Evolutionary conservation across 2,888 invertebrate genomes (phyloP), one percentile per base, ranked within the genome.

Genomic region (Folsomia candida): DNA sequence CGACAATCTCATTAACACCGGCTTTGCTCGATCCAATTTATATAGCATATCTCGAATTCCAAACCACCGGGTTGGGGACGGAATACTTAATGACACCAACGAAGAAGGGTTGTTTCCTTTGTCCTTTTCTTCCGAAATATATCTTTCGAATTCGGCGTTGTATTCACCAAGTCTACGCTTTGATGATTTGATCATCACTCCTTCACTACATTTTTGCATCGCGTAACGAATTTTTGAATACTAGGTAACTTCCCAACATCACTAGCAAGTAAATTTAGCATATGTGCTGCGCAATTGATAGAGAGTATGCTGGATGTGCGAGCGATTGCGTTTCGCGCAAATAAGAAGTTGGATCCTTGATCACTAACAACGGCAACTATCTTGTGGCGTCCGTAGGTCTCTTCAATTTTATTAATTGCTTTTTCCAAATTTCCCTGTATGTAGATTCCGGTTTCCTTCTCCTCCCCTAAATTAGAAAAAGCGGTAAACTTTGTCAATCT

Each of bases 311-410:
- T 11, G 18, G 1, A 25, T 18, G 47, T n/a, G 4, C 11, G 14
- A 11, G 37, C 68, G 2, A 68, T 51, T 4, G 6, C 61, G 9
- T 60, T 25, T 51, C 60, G 3, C n/a, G 68, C 68, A 4, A 1
- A 9, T 2, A 68, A 11, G n/a, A 37, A 61, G 26, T 68, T 68
- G 18, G n/a, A 6, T 2, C 68, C 68, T 51, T 68, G 68, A 24
- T 68, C 68, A 26, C 68, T 68, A 4, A 68, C 68, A 47, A 68
- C 51, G 1, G 68, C 68, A 24, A 37, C 37, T 4, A 68, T 27
- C 26, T 68, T 68, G 3, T 4, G 9, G 9, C 9, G 6, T 6
- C 60, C 60, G 25, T 22, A 18, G 6, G 6, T 14, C 26, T 60
- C 60, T 25, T 28, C 47, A 3, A 68, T 20, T 11, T 68, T 60